A percentile compares a stretch with the other conserved stretches of the same genome.
phyloP scores from a whole-genome alignment of 2,888 invertebrate genomes.

The Drosophila anceps region DNA sequence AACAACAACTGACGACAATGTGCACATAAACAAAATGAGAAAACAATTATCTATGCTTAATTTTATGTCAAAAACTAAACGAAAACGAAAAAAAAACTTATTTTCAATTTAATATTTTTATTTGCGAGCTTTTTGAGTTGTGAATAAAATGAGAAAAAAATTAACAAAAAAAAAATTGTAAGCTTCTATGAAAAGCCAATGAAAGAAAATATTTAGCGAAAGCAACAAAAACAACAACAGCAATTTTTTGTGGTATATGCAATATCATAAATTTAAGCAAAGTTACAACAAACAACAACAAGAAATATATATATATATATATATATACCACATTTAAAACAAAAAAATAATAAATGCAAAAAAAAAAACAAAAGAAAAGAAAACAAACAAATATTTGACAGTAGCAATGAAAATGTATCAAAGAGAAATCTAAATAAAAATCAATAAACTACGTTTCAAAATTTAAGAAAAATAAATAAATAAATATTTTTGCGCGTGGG shows the following conservation, averaged over 20 bases:
- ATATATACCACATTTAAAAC: constrained; percentile 18
- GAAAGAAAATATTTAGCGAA: constrained; percentile 21
- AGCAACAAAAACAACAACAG: constrained; percentile 18
- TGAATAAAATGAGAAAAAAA: constrained; percentile 30
- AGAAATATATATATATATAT: constrained; percentile 13
- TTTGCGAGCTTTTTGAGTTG: constrained; percentile 69
- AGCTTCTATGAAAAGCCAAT: constrained; percentile 39
- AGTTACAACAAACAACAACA: constrained; percentile 30
- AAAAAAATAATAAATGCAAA: constrained; percentile 23
- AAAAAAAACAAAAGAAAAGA: constrained; percentile 16
- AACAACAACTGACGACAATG: constrained; percentile 31
- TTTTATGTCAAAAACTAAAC: constrained; percentile 38
- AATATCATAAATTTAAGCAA: constrained; percentile 72
- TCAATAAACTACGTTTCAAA: constrained; percentile 52
- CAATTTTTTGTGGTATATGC: constrained; percentile 74
- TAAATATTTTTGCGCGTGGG: no score
- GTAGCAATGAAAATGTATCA: constrained; percentile 62
- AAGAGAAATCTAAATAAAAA: constrained; percentile 37
- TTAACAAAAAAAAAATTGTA: constrained; percentile 17
- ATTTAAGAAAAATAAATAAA: not conserved
- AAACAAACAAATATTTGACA: constrained; percentile 38
- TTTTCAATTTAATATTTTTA: constrained; percentile 25
- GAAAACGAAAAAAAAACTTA: constrained; percentile 15
- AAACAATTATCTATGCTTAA: constrained; percentile 26
- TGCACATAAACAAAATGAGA: constrained; percentile 25